Evolutionary conservation across 2,888 invertebrate species (phyloP).

Genomic region (Encarsia formosa): DNA sequence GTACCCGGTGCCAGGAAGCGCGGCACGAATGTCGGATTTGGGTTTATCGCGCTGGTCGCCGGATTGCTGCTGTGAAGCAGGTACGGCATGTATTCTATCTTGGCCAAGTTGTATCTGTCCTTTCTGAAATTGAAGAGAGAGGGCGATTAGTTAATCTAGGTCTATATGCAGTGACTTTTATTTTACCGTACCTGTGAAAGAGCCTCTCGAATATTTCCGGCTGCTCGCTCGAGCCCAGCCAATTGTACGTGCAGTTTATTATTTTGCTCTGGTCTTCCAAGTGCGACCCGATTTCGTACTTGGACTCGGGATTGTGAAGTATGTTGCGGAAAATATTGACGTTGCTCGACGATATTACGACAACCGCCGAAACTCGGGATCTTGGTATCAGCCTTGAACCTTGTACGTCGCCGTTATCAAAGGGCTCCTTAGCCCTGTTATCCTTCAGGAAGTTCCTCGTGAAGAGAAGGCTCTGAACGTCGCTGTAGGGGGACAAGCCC

Average conservation of each 20-base stretch:
- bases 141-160: no score
- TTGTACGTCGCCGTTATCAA: slow-evolving; percentile 63
- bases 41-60: slow-evolving; percentile 76
- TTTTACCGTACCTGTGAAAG: slow-evolving; percentile 63
- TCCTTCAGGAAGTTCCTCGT: slow-evolving; percentile 82
- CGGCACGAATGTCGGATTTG: slow-evolving; percentile 73
- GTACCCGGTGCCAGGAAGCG: slow-evolving; percentile 69
- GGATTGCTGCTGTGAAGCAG: slow-evolving; percentile 86
- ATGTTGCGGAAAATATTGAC: slow-evolving; percentile 86
- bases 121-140: slow-evolving; percentile 55
- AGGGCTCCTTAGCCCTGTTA: slow-evolving; percentile 84
- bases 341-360: slow-evolving; percentile 89
- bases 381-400: slow-evolving; percentile 75
- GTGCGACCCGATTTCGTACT: slow-evolving; percentile 93
- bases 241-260: slow-evolving; percentile 92
- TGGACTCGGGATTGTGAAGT: slow-evolving; percentile 83
- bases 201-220: slow-evolving; percentile 70
- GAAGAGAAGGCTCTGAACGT: slow-evolving; percentile 75
- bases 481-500: slow-evolving; percentile 83
- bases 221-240: slow-evolving; percentile 77
- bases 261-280: slow-evolving; percentile 88
- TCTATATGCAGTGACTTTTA: no score
- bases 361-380: slow-evolving; percentile 86
- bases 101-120: slow-evolving; percentile 91
- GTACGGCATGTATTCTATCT: slow-evolving; percentile 87